Conservation (phyloP, 2,113 vertebrate species). For the Elaphurus davidianus region DNA sequence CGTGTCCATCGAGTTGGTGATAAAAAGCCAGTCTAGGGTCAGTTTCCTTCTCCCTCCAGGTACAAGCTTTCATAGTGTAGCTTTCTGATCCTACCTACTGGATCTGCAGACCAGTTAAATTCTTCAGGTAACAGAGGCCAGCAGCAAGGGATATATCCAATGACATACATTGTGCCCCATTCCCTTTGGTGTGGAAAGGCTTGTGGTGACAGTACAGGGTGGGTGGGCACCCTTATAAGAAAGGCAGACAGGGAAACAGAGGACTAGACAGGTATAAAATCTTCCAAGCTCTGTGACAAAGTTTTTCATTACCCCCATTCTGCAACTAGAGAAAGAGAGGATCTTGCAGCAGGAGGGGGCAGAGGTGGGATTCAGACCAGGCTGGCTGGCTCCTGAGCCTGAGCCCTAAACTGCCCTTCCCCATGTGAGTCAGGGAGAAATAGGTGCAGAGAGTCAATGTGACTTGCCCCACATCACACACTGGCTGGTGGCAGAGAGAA, state of each 20-base stretch:
- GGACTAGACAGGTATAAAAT: not conserved
- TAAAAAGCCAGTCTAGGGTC: not conserved
- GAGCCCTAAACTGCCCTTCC: not conserved
- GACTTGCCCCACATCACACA: not conserved
- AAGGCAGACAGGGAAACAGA: not conserved
- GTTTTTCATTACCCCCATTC: not conserved
- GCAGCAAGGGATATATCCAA: not conserved
- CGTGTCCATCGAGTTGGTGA: not conserved
- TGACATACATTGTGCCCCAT: rapidly evolving
- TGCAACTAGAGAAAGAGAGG: not conserved
- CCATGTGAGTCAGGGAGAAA: not conserved
- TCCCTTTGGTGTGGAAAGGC: not conserved
- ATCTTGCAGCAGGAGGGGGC: too few relatives aligned
- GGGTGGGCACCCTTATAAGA: not conserved
- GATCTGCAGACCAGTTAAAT: not conserved
- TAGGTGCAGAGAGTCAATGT: not conserved
- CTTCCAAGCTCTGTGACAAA: not conserved
- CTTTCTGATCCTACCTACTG: not conserved
- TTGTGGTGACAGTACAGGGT: not conserved
- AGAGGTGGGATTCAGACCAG: not conserved
- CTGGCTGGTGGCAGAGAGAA: not conserved
- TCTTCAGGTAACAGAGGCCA: not conserved
- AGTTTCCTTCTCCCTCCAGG: not conserved
- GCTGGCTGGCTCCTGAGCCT: not conserved
- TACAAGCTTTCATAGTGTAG: not conserved